phyloP scores from a whole-genome alignment of 2,113 vertebrate species.

The Apteryx mantelli region DNA sequence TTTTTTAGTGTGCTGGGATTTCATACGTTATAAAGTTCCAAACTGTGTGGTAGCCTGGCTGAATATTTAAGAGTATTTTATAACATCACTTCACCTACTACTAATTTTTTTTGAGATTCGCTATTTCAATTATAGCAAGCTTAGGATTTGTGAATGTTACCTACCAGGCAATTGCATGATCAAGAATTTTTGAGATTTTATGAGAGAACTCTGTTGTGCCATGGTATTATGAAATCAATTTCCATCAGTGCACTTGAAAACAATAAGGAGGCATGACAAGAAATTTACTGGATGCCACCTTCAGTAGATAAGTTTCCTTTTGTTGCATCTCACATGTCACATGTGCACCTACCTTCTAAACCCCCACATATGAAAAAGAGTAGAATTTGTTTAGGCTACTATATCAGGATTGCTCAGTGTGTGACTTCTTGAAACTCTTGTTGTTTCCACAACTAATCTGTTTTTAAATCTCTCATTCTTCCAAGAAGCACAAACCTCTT shows the following conservation, averaged over 20 bases:
- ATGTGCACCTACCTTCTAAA: not conserved
- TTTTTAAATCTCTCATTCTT: not conserved
- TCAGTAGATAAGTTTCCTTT: not conserved
- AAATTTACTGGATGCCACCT: not conserved
- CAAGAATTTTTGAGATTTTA: slow-evolving; percentile 12
- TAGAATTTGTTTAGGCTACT: not conserved
- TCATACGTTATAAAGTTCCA: not conserved
- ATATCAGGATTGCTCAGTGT: not conserved
- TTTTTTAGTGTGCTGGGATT: slow-evolving; percentile 24
- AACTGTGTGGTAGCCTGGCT: not conserved
- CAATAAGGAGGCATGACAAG: not conserved
- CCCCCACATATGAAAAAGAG: not conserved
- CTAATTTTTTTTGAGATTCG: not conserved
- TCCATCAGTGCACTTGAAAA: not conserved
- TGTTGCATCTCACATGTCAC: not conserved
- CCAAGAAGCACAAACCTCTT: not conserved
- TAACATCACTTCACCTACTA: not conserved
- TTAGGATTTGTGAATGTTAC: not conserved
- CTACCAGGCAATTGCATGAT: not conserved
- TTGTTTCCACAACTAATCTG: not conserved
- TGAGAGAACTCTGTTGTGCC: not conserved
- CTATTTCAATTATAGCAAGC: slow-evolving; percentile 4
- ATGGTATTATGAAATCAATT: not conserved
- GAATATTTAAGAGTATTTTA: slow-evolving; percentile 12
- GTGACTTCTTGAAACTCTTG: not conserved